Evolutionary conservation across 92 coral and sea anemone genomes (phyloP), one percentile per base, ranked within the genome.

Genomic region (Zoanthus solanderi): DNA sequence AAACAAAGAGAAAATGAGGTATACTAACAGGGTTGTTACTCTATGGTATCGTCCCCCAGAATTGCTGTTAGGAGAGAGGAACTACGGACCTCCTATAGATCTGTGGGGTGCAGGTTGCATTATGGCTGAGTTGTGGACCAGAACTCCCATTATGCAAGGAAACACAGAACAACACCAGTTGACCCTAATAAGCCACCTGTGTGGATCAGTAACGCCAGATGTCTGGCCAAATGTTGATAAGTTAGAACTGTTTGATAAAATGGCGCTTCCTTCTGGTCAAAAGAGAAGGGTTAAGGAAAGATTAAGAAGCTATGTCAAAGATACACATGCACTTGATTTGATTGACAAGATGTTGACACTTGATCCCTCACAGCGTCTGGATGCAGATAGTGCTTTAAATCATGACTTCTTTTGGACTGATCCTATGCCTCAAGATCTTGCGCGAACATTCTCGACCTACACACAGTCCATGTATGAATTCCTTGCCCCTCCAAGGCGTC

Each of bases 21-120:
- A 97, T 79, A 97, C 99, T 48, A 97, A 97, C 78, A 84, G 99
- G 34, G 99, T 97, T 16, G 99, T 97, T 54, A 97, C 99, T 1
- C 90, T 97, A 17, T 97, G 99, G 99, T 97, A 96, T 82, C 94
- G 99, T 17, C 99, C 99, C 14, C 99, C 99, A 0, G 99, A 97
- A 80, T 85, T 97, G 47, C 85, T 97, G 52, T 91, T 97, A 50
- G 99, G 99, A 18, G 99, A 97, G 76, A 89, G 99, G 34, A 94
- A 95, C 82, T 97, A 97, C 79, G 99, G 99, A 61, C 99, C 99
- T 34, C 99, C 99, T 0, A 95, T 97, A 86, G 99, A 97, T 82
- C 78, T 97, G 34, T 97, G 99, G 99, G 99, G 99, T 14, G 99
- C 97, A 29, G 99, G 99, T 23, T 97, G 99, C 84, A 95, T 97